A percentile compares a stretch with the other conserved stretches of the same genome.
These are phyloP conservation scores for Epirrhoe tristata DNA, from an alignment of 2,888 invertebrate species.

Conservation along the genomic window DNA sequence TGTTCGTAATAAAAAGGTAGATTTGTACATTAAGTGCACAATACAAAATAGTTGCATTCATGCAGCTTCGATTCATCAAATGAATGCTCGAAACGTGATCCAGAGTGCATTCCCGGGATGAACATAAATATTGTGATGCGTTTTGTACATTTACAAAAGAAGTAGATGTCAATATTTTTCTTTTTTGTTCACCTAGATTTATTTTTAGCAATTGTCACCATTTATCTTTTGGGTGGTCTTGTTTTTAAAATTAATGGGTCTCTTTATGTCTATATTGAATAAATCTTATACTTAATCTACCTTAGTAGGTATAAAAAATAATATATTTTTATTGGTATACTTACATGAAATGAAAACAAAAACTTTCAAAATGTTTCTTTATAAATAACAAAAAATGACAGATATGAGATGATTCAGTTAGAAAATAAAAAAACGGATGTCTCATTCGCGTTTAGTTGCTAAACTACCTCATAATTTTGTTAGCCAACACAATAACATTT, in stretches of 20 bases:
- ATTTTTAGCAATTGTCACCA: constrained; percentile 48
- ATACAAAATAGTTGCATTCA: constrained; percentile 51
- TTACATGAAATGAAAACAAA: neutral
- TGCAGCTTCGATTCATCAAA: constrained; percentile 71
- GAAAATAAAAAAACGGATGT: constrained; percentile 33
- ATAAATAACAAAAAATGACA: constrained; percentile 3
- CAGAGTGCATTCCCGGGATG: constrained; percentile 67
- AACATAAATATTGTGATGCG: constrained; percentile 68
- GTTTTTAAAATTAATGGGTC: neutral
- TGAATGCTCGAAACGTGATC: constrained; percentile 80
- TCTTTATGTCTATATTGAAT: neutral
- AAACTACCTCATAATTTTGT: constrained; percentile 33
- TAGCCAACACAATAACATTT: constrained; percentile 37
- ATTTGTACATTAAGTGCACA: neutral
- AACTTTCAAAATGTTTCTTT: neutral
- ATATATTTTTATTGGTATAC: too few relatives aligned
- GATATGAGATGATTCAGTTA: neutral
- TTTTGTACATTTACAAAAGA: constrained; percentile 56
- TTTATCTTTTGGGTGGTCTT: constrained; percentile 22
- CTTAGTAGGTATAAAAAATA: neutral
- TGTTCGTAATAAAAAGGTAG: neutral
- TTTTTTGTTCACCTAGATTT: constrained; percentile 53
- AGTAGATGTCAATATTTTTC: constrained; percentile 56
- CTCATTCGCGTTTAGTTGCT: constrained; percentile 42
- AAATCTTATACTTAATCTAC: neutral